Conservation (phyloP, 2,888 invertebrate species). For the Lacanobia oleracea region DNA sequence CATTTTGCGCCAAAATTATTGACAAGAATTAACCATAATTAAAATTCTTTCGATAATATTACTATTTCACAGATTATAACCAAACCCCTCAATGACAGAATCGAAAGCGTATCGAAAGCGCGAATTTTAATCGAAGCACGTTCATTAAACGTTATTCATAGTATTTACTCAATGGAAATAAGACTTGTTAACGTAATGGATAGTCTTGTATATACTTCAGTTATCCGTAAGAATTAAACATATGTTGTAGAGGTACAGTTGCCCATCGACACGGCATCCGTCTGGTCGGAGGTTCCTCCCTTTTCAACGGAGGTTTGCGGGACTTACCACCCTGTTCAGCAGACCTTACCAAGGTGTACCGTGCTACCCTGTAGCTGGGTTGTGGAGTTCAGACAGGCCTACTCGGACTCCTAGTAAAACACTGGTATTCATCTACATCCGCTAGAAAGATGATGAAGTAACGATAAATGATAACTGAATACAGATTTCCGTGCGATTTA, state of each 20-base stretch:
- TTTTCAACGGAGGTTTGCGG: no score
- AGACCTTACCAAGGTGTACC: no score
- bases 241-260: no score
- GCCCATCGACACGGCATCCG: no score
- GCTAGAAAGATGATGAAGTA: background rate
- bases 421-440: background rate
- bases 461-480: background rate
- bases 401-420: background rate
- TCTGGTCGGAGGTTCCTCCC: no score
- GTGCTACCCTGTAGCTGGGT: background rate
- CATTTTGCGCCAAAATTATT: no score
- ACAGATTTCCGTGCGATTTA: background rate
- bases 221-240: no score
- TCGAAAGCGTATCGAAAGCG: conserved; percentile 10
- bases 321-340: no score
- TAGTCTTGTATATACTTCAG: no score
- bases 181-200: background rate
- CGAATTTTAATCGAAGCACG: background rate
- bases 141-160: background rate
- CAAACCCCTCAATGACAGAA: background rate
- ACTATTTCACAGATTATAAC: no score
- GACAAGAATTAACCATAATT: no score
- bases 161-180: background rate
- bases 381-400: background rate
- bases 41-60: no score